Base-by-base conservation (phyloP, 2,113 vertebrate genomes). In the Mormyrus lacerda region DNA sequence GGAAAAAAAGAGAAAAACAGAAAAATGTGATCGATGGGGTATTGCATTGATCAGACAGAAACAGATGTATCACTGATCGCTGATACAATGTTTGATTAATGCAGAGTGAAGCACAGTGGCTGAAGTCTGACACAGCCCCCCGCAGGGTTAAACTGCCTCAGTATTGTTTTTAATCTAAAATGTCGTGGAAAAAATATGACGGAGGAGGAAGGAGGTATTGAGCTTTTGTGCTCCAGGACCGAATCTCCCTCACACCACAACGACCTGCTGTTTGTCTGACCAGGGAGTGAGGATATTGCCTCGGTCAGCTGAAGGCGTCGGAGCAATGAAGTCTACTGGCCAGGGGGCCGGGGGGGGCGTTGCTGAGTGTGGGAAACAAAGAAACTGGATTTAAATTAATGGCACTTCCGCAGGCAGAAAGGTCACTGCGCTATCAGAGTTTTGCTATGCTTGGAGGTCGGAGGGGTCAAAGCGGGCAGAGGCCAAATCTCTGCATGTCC, bases 31-130 rank as follows among this genome's bases (percentile, higher is more conserved):
- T 84, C 21, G 82, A 84, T 84, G 82, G 82, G 24, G 8, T 84
- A 44, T 47, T 47, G 21, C 39, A 47, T 84, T 47, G 39, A 84
- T 84, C 10, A 47, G 82, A 84, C 82, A 84, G 82, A 84, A 84
- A 84, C 82, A 84, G 42, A 84, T 84, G 82, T 84, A 84, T 84
- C 39, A 84, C 39, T 84, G 82, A 84, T 84, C 39, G 82, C 82
- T 47, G 44, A 84, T 84, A 84, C 44, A 47, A n/a, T 19, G 21
- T 84, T 84, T 84, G 82, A 84, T 84, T 84, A 84, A 84, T 47
- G 10, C 42, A 44, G 24, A 7, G 82, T 84, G 82, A 84, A 24
- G 19, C 1, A 24, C 44, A 24, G 24, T 24, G 19, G 82, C 15
- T 0, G 3, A 84, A 47, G 21, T 3, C 82, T 47, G 24, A 3